These are phyloP conservation scores for Slavum lentiscoides DNA, from an alignment of 2,888 invertebrate species.

Conservation along the genomic window DNA sequence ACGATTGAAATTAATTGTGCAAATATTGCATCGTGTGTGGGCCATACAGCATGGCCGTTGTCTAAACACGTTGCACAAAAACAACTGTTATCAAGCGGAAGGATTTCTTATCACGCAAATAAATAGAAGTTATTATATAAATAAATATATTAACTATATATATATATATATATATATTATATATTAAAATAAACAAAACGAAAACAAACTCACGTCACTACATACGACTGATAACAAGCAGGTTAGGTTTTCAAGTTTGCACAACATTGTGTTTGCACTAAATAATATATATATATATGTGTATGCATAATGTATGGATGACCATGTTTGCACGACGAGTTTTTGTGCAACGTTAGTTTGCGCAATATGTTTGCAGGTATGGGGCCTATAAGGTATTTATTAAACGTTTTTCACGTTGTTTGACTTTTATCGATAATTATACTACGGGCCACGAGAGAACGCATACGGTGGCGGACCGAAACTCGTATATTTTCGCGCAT, in stretches of 20 bases:
- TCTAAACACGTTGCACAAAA: not conserved
- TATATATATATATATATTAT: no score
- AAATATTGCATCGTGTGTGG: slow-evolving; percentile 2
- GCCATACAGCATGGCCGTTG: no score
- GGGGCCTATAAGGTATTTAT: no score
- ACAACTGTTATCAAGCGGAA: not conserved
- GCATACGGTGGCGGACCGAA: no score
- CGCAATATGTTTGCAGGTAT: no score
- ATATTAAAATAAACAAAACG: not conserved
- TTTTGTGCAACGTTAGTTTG: slow-evolving; percentile 5
- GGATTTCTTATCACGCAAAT: not conserved
- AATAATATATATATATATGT: no score
- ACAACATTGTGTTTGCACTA: not conserved
- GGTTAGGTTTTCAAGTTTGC: not conserved
- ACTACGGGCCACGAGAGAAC: no score
- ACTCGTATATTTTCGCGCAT: no score
- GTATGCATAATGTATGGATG: no score
- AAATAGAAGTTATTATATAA: not conserved
- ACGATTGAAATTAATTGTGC: slow-evolving; percentile 10
- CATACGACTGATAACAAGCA: no score
- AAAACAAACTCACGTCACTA: not conserved
- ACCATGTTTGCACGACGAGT: not conserved
- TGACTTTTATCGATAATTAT: no score
- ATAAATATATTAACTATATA: not conserved
- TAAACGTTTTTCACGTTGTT: no score